A percentile compares a stretch with the other conserved stretches of the same genome.
Conservation (phyloP, 2,888 invertebrate genomes). For the Cyclophora albipunctata region DNA sequence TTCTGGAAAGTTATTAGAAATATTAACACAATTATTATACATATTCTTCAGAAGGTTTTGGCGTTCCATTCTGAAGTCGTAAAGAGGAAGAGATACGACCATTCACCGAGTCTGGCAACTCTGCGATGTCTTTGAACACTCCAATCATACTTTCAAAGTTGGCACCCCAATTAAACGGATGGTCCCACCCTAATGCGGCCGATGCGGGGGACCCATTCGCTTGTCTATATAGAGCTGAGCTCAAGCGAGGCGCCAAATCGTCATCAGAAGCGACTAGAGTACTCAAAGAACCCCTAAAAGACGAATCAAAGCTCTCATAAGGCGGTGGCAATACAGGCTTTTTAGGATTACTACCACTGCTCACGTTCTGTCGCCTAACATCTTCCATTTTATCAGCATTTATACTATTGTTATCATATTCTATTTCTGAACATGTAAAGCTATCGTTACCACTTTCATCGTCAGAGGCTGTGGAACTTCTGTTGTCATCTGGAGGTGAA, state of each 20-base stretch:
- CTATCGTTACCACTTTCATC: slow-evolving; percentile 97
- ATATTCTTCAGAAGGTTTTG: slow-evolving; percentile 93
- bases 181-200: slow-evolving; percentile 93
- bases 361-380: slow-evolving; percentile 74
- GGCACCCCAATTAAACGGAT: slow-evolving; percentile 95
- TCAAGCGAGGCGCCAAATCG: slow-evolving; percentile 87
- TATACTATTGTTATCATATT: slow-evolving; percentile 93
- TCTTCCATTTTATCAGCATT: slow-evolving; percentile 85
- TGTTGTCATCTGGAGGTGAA: slow-evolving; percentile 82
- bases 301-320: slow-evolving; percentile 94
- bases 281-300: slow-evolving; percentile 94
- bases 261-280: slow-evolving; percentile 96
- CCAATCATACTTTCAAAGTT: slow-evolving; percentile 97
- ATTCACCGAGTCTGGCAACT: slow-evolving; percentile 89
- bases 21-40: slow-evolving; percentile 69
- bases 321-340: slow-evolving; percentile 84
- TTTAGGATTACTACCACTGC: slow-evolving; percentile 70
- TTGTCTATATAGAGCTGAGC: slow-evolving; percentile 85
- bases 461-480: slow-evolving; percentile 86
- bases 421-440: slow-evolving; percentile 98
- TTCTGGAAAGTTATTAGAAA: slow-evolving; percentile 1
- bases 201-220: slow-evolving; percentile 86
- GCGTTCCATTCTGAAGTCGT: slow-evolving; percentile 84
- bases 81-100: slow-evolving; percentile 83
- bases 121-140: slow-evolving; percentile 97